Percentiles rank a stretch among this genome's conserved stretches.
Evolutionary conservation across 92 coral and sea anemone genomes (phyloP).

Genomic region (Metridium senile): DNA sequence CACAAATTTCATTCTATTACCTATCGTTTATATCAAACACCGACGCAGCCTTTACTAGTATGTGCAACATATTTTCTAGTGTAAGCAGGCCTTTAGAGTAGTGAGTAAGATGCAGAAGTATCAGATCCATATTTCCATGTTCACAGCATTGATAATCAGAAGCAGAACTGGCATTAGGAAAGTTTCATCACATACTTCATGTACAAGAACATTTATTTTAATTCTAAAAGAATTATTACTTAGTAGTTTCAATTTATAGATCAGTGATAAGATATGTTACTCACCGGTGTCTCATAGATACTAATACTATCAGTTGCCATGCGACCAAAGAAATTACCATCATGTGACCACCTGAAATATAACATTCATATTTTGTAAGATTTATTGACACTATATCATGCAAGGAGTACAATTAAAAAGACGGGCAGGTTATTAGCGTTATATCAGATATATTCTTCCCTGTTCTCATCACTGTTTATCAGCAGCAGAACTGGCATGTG

Average conservation of each 20-base stretch:
- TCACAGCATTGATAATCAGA: conserved; percentile 66
- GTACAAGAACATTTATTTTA: background rate
- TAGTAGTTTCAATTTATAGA: background rate
- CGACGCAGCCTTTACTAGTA: too few species aligned
- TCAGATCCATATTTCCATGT: conserved; percentile 19
- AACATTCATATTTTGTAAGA: background rate
- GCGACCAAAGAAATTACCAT: conserved; percentile 89
- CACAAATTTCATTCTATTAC: too few species aligned
- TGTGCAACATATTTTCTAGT: too few species aligned
- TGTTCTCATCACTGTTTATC: conserved; percentile 67
- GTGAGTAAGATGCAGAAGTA: too few species aligned
- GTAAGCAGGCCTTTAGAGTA: too few species aligned
- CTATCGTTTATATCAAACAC: too few species aligned
- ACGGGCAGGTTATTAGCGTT: too few species aligned
- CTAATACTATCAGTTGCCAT: conserved; percentile 94
- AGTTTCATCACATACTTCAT: conserved; percentile 65
- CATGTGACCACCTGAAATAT: conserved; percentile 80
- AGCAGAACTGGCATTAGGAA: conserved; percentile 97
- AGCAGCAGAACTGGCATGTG: conserved; percentile 94
- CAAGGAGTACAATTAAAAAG: background rate
- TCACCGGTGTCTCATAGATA: conserved; percentile 94
- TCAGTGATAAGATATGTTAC: conserved; percentile 16
- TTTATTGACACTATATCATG: too few species aligned
- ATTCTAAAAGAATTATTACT: too few species aligned
- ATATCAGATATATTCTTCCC: conserved; percentile 51